Base-by-base conservation (phyloP, 2,797 vertebrate genomes). In the Acrossocheilus fasciatus region DNA sequence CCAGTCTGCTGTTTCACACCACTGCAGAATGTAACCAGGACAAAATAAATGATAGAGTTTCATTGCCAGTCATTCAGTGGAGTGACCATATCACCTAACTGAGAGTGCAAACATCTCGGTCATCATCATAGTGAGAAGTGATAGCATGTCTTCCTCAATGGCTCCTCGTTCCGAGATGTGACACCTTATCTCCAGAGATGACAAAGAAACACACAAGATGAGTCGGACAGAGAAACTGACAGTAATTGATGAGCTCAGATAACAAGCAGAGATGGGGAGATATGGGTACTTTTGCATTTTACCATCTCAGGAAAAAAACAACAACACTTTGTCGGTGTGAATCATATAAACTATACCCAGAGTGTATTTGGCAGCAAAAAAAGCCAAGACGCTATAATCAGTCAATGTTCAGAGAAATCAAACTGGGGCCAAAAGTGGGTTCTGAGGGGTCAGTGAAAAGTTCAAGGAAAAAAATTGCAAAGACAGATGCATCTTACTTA, bases 221-320 rank as follows among this genome's bases (percentile, higher is more conserved):
- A 70, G 68, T 80, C 7, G 47, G 87, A 86, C 76, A 81, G 86
- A 83, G 68, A 62, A 23, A 20, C 52, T 89, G 89, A 86, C 81
- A 82, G 72, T 89, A 92, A 93, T 87, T 91, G 91, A 94, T 92
- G 91, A 90, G 90, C 92, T 94, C 90, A 90, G 92, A 89, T 93
- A 92, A 91, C 92, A 87, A 90, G 90, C 90, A 80, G 77, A 87
- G 59, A 36, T 87, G 79, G 70, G 62, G 73, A 92, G 86, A 76
- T 86, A 83, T 83, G 76, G 81, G 47, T 76, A 45, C 66, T 82
- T 87, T 87, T 75, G 81, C 82, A 84, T 82, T 81, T 82, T 39
- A 52, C 62, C 85, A 72, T 84, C 39, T 14, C 34, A 17, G 70
- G 76, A 70, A 52, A 87, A 85, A 77, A 82, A 6, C 34, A 72